Evolutionary conservation across 2,888 invertebrate species (phyloP), one percentile per base, ranked within the genome.

Genomic region (Catonia carolina): DNA sequence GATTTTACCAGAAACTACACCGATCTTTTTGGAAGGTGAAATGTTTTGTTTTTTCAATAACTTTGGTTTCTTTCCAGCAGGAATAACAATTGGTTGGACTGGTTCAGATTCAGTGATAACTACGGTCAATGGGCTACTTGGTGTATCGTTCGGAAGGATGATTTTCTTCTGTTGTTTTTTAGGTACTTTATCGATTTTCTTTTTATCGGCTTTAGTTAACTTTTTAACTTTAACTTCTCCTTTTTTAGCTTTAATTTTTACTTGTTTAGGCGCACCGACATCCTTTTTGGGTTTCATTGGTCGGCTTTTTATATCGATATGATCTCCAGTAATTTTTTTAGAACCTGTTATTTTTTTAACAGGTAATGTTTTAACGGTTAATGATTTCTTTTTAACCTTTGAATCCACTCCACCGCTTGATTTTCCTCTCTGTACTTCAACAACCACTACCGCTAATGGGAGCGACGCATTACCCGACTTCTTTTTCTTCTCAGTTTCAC

Each of bases 1-100:
- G n/a, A 59, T 56, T 50, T 59, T 59, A 5, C 51, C 56, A 7
- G 56, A 56, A 10, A 53, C 53, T 20, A 56, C 56, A 33, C 56
- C 48, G 1, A 53, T 45, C 48, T 57, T 57, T 47, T 57, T 60
- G 6, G n/a, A 8, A 23, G 6, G 5, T 12, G n/a, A 14, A 1
- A 22, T 1, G 22, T 45, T 45, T 2, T 14, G 2, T 45, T 45
- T 22, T 45, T 45, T 45, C 22, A 23, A 23, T 7, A 27, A n/a
- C 14, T 22, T 14, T 45, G 23, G 20, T 18, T 45, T 45, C 22
- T 22, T n/a, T 10, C 50, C 49, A 6, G 50, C 22, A 35, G 39
- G 39, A 23, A 12, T 41, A 23, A 42, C n/a, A 15, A 3, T 42
- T 22, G 22, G 22, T 2, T 22, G 20, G 45, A 5, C 8, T 12